Conservation (phyloP, 1,140 invertebrate species). For the Nixonia krombeini region DNA sequence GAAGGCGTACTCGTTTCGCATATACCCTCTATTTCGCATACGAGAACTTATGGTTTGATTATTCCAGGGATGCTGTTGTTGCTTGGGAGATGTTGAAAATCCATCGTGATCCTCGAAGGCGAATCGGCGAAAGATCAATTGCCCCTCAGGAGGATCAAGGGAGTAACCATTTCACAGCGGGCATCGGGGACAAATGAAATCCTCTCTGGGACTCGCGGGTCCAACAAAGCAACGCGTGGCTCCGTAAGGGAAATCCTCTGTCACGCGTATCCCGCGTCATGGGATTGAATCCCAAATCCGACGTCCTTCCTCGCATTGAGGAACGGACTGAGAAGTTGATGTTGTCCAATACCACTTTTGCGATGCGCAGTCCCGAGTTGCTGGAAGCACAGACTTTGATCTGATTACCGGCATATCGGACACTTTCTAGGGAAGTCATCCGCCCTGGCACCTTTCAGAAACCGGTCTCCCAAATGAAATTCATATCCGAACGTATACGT, state of each 20-base stretch:
- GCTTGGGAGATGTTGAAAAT: background rate
- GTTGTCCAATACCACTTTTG: background rate
- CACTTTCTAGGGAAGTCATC: too few species aligned
- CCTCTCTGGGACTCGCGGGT: background rate
- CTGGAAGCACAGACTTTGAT: too few species aligned
- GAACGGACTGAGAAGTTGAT: background rate
- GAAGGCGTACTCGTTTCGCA: too few species aligned
- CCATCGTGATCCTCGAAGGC: background rate
- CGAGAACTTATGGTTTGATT: too few species aligned
- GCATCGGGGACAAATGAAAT: background rate
- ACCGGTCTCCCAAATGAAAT: background rate
- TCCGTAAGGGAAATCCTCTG: constrained; percentile 16
- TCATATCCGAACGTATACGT: background rate
- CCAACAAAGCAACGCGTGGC: constrained; percentile 8
- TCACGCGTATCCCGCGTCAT: constrained; percentile 11
- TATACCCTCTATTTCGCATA: too few species aligned
- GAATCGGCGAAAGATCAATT: too few species aligned
- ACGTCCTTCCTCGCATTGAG: background rate
- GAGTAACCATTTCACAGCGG: too few species aligned
- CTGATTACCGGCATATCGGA: too few species aligned
- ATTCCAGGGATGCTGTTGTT: too few species aligned
- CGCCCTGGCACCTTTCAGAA: too few species aligned
- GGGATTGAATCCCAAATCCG: constrained; percentile 1
- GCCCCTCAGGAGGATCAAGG: too few species aligned
- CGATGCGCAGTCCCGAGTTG: too few species aligned